Conservation (phyloP, 2,888 invertebrate genomes). For the Eupithecia pulchellata region DNA sequence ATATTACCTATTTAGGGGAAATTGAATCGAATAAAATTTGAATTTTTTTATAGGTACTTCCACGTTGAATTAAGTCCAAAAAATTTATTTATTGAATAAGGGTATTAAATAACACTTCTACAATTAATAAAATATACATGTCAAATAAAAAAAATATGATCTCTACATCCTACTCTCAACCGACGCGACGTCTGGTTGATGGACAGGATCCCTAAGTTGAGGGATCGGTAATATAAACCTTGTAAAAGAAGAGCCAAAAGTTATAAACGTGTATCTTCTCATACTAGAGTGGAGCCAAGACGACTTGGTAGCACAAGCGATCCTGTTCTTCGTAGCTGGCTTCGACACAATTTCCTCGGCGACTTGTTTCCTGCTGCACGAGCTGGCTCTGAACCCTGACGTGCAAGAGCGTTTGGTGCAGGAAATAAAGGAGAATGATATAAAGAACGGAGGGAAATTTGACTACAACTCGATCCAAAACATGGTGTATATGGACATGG, state of each 20-base stretch:
- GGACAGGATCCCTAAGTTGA: too few relatives aligned
- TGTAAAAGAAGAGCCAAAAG: neutral
- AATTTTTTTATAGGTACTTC: too few relatives aligned
- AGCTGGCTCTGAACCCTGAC: conserved; percentile 84
- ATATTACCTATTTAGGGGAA: too few relatives aligned
- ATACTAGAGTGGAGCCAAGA: conserved; percentile 65
- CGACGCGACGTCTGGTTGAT: too few relatives aligned
- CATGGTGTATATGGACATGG: conserved; percentile 87
- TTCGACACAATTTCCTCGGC: conserved; percentile 76
- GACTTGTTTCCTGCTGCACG: conserved; percentile 81
- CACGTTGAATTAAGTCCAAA: too few relatives aligned
- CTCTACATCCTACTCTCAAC: too few relatives aligned
- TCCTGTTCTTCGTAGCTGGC: conserved; percentile 84
- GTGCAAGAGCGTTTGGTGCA: conserved; percentile 79
- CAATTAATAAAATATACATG: too few relatives aligned
- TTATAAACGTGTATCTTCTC: neutral
- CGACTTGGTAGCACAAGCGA: conserved; percentile 75
- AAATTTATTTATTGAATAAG: too few relatives aligned
- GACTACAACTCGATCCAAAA: conserved; percentile 77
- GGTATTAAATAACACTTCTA: too few relatives aligned
- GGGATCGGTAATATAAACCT: too few relatives aligned
- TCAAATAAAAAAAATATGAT: too few relatives aligned
- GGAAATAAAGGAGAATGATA: conserved; percentile 80
- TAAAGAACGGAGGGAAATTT: conserved; percentile 61
- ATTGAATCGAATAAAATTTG: too few relatives aligned